Percentiles rank a stretch among this genome's conserved stretches.
Conservation (phyloP, 30 jellyfish, hydroid and myxozoan genomes). For the Sanderia malayensis region DNA sequence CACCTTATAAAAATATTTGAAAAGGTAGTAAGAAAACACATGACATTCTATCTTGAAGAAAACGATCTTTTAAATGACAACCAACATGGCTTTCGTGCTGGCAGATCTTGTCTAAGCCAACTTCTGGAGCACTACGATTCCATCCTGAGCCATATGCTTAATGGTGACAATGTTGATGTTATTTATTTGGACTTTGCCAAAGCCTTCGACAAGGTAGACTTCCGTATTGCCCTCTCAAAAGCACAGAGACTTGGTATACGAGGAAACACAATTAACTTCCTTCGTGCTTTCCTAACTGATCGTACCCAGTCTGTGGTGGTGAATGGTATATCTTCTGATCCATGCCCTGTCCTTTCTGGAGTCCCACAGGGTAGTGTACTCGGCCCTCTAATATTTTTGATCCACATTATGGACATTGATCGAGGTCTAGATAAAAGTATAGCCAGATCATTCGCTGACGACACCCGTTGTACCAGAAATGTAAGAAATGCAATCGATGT, state of each 20-base stretch:
- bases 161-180: slow-evolving; percentile 4
- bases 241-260: not conserved
- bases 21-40: not conserved
- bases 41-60: not conserved
- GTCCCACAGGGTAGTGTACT: slow-evolving; percentile 14
- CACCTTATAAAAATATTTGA: slow-evolving; percentile 14
- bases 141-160: not conserved
- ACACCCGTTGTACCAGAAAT: not conserved
- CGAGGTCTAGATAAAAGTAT: not conserved
- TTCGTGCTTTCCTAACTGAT: slow-evolving; percentile 13
- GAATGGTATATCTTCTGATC: slow-evolving; percentile 2
- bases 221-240: not conserved
- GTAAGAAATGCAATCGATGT: not conserved
- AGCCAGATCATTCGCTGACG: slow-evolving; percentile 16
- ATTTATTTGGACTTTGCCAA: slow-evolving; percentile 24
- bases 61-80: not conserved
- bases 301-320: slow-evolving; percentile 14
- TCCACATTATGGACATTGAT: slow-evolving; percentile 7
- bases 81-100: slow-evolving; percentile 34
- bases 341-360: not conserved
- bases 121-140: slow-evolving; percentile 10
- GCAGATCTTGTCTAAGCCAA: slow-evolving; percentile 34
- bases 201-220: slow-evolving; percentile 19
- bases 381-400: slow-evolving; percentile 18
- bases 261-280: not conserved